Conservation (phyloP, 2,888 invertebrate species). For the Cephonodes hylas region DNA sequence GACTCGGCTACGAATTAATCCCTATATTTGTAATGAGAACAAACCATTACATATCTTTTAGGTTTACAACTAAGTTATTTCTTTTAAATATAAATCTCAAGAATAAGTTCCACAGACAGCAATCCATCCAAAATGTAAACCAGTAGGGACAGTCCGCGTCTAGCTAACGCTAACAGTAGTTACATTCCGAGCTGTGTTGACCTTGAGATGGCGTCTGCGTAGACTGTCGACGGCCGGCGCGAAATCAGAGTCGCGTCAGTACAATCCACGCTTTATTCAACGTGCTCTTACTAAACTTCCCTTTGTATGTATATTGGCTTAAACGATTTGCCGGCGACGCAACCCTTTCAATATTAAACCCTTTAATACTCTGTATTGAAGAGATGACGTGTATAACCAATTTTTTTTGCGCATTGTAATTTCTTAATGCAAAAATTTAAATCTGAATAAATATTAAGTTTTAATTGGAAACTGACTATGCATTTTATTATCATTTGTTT, state of each 20-base stretch:
- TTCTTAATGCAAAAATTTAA: too few species aligned
- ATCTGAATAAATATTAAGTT: too few species aligned
- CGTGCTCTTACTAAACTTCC: neutral
- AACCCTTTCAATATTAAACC: neutral
- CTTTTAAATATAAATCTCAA: too few species aligned
- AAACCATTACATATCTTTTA: too few species aligned
- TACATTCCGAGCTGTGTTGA: neutral
- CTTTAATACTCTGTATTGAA: neutral
- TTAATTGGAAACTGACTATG: too few species aligned
- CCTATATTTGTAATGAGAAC: too few species aligned
- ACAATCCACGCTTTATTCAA: neutral
- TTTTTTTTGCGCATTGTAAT: too few species aligned
- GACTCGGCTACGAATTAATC: too few species aligned
- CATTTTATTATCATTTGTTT: too few species aligned
- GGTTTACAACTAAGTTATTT: too few species aligned
- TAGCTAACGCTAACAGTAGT: neutral
- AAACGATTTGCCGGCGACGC: too few species aligned
- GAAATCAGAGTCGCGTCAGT: neutral
- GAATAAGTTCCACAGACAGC: neutral
- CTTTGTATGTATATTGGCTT: neutral
- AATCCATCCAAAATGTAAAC: neutral
- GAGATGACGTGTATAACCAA: too few species aligned
- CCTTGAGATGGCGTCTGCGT: constrained; percentile 4
- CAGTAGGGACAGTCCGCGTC: neutral
- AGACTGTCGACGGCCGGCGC: neutral